These are phyloP conservation scores for Morpho helenor DNA, from an alignment of 2,888 invertebrate genomes.

Conservation along the genomic window DNA sequence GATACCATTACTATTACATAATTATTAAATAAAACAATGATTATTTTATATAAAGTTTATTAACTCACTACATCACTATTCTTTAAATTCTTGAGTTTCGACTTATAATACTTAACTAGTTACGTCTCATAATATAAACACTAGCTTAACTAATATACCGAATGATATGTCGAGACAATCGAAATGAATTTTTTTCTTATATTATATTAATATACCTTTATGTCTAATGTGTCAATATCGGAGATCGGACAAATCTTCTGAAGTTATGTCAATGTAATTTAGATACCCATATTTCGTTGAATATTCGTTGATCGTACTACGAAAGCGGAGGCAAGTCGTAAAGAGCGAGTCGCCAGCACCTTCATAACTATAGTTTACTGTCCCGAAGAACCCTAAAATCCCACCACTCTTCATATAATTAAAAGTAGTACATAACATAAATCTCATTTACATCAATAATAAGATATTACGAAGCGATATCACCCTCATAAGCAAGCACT, in stretches of 20 bases:
- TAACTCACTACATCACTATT: conserved; percentile 70
- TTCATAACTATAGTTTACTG: conserved; percentile 58
- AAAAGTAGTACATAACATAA: conserved; percentile 34
- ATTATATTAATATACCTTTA: conserved; percentile 56
- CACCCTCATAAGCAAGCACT: conserved; percentile 54
- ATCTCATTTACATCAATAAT: conserved; percentile 52
- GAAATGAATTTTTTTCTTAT: conserved; percentile 61
- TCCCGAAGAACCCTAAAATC: conserved; percentile 58
- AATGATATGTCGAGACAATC: conserved; percentile 67
- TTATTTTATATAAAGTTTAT: conserved; percentile 62
- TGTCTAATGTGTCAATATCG: conserved; percentile 62
- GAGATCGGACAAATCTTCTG: conserved; percentile 65
- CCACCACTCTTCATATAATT: conserved; percentile 51
- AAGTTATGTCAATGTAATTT: conserved; percentile 57
- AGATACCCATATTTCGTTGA: conserved; percentile 58
- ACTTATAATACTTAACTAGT: conserved; percentile 73
- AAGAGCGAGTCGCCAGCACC: conserved; percentile 72
- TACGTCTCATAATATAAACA: conserved; percentile 73
- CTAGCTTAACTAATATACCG: conserved; percentile 63
- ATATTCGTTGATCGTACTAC: conserved; percentile 59
- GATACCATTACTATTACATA: too few species aligned
- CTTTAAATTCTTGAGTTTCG: conserved; percentile 73
- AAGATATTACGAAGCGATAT: conserved; percentile 38
- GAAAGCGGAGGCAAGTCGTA: conserved; percentile 75
- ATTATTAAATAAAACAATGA: conserved; percentile 33